A percentile compares a stretch with the other conserved stretches of the same genome.
Conservation (phyloP, 2,797 vertebrate species). For the Hippoglossus hippoglossus region DNA sequence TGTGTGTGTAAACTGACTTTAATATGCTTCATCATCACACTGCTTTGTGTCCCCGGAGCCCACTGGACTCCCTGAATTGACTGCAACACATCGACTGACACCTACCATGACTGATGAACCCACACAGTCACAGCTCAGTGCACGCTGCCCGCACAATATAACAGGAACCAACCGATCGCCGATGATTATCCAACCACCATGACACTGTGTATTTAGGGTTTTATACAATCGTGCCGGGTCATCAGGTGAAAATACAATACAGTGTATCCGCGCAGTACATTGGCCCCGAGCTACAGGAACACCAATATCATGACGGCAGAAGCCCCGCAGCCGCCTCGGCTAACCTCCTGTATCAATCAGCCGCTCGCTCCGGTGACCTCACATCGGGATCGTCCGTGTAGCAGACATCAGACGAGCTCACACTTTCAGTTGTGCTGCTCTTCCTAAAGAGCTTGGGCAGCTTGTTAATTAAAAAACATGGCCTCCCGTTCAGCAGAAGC, state of each 20-base stretch:
- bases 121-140: conserved; percentile 24
- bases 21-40: conserved; percentile 11
- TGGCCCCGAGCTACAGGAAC: conserved; percentile 13
- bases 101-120: conserved; percentile 41
- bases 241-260: conserved; percentile 18
- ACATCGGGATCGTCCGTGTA: conserved; percentile 56
- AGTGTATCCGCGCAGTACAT: conserved; percentile 1
- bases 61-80: conserved; percentile 21
- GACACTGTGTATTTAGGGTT: conserved; percentile 2
- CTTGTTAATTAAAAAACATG: conserved; percentile 64
- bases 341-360: conserved; percentile 60
- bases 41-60: conserved; percentile 5
- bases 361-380: conserved; percentile 59
- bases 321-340: conserved; percentile 40
- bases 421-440: conserved; percentile 32
- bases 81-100: conserved; percentile 45
- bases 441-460: conserved; percentile 47
- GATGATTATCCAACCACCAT: neutral
- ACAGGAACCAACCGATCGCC: conserved; percentile 4
- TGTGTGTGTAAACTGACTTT: conserved; percentile 17
- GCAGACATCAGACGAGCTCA: conserved; percentile 35
- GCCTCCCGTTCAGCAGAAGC: conserved; percentile 33
- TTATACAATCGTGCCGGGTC: neutral
- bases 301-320: conserved; percentile 25
- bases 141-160: neutral